Conservation (phyloP, 1,140 invertebrate genomes). For the Drosophila tristis region DNA sequence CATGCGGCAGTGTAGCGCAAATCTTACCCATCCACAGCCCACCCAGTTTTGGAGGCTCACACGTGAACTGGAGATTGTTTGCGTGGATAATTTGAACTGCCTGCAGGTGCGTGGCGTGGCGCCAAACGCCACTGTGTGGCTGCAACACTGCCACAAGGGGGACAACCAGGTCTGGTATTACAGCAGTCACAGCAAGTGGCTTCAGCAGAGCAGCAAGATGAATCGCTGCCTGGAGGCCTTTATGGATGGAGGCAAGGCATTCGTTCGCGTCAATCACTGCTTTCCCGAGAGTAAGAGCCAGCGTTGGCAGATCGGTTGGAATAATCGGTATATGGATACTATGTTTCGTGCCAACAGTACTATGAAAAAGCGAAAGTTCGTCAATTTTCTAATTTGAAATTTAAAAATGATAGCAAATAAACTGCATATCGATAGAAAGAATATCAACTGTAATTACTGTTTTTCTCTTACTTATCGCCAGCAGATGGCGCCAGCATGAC, state of each 20-base stretch:
- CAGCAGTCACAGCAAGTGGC: no score
- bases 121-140: no score
- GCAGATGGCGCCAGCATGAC: slow-evolving; percentile 34
- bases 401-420: neutral
- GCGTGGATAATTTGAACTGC: no score
- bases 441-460: neutral
- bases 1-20: slow-evolving; percentile 65
- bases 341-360: no score
- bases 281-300: slow-evolving; percentile 88
- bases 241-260: slow-evolving; percentile 77
- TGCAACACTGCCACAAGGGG: no score
- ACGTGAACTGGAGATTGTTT: slow-evolving; percentile 84
- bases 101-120: no score
- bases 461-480: neutral
- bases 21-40: slow-evolving; percentile 42
- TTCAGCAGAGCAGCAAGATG: no score
- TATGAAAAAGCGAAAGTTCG: no score
- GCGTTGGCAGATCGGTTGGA: slow-evolving; percentile 89
- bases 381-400: neutral
- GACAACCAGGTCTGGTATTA: no score
- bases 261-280: slow-evolving; percentile 90
- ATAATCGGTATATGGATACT: no score
- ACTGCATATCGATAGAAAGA: neutral
- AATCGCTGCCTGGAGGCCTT: slow-evolving; percentile 77
- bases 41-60: slow-evolving; percentile 84